phyloP scores from a whole-genome alignment of 2,888 invertebrate species.

The Lysandra bellargus region DNA sequence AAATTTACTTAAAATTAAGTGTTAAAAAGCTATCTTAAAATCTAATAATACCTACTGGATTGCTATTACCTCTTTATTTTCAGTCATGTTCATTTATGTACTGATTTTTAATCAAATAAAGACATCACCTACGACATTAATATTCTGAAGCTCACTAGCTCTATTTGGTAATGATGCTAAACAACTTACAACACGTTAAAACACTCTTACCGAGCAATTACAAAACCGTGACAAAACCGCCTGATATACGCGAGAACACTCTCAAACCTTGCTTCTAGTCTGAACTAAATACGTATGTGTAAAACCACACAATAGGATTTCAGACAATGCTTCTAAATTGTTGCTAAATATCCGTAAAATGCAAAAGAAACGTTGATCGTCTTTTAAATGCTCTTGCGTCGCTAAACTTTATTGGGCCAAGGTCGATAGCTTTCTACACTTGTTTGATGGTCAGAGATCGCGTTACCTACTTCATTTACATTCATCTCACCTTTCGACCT shows the following conservation, averaged over 20 bases:
- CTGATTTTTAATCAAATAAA: neutral
- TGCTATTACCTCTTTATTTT: neutral
- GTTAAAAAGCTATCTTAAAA: neutral
- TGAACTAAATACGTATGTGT: slow-evolving; percentile 67
- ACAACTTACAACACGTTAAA: slow-evolving; percentile 25
- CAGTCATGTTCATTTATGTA: neutral
- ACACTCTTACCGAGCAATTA: slow-evolving; percentile 43
- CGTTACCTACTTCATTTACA: slow-evolving; percentile 59
- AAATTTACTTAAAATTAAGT: neutral
- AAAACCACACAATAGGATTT: slow-evolving; percentile 59
- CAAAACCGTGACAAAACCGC: slow-evolving; percentile 56
- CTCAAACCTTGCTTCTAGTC: slow-evolving; percentile 32
- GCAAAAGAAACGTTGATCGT: slow-evolving; percentile 72
- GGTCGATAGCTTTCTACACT: slow-evolving; percentile 75
- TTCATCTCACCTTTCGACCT: slow-evolving; percentile 70
- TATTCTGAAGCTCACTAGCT: slow-evolving; percentile 15
- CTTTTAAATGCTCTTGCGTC: slow-evolving; percentile 75
- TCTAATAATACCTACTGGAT: neutral
- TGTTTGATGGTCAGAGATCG: slow-evolving; percentile 57
- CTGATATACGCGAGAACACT: slow-evolving; percentile 53
- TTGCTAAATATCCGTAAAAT: slow-evolving; percentile 69
- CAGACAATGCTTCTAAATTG: slow-evolving; percentile 62
- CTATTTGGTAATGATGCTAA: slow-evolving; percentile 28
- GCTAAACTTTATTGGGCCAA: slow-evolving; percentile 70
- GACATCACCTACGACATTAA: neutral